phyloP scores from a whole-genome alignment of 2,797 vertebrate species.

The Trematomus bernacchii region DNA sequence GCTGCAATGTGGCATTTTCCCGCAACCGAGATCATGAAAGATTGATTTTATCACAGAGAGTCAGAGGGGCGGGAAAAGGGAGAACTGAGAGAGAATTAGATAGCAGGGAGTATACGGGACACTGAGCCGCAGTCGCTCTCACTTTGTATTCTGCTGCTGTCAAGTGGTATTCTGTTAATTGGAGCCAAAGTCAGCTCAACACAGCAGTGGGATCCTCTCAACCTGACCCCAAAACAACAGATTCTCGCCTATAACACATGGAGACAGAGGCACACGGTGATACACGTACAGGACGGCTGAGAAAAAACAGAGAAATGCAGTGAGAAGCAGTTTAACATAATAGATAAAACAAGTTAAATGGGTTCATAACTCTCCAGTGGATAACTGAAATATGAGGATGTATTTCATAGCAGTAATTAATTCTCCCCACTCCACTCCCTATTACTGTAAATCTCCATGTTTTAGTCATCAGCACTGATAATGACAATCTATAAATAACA shows the following conservation, averaged over 20 bases:
- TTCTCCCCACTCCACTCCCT: not conserved
- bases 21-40: slow-evolving; percentile 32
- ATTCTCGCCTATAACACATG: slow-evolving; percentile 11
- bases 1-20: slow-evolving; percentile 7
- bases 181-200: slow-evolving; percentile 61
- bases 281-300: not conserved
- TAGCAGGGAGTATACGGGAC: slow-evolving; percentile 18
- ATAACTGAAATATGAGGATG: not conserved
- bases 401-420: not conserved
- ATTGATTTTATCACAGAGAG: slow-evolving; percentile 34
- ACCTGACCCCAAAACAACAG: slow-evolving; percentile 64
- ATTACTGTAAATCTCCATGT: not conserved
- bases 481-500: slow-evolving; percentile 2
- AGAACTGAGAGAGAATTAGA: slow-evolving; percentile 38
- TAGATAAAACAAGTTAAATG: not conserved
- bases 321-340: slow-evolving; percentile 1
- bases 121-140: slow-evolving; percentile 50
- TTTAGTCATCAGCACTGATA: not conserved
- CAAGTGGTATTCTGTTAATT: slow-evolving; percentile 71
- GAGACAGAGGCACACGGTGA: not conserved
- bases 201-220: slow-evolving; percentile 55
- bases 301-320: slow-evolving; percentile 6
- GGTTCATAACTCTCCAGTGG: not conserved
- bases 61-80: slow-evolving; percentile 14
- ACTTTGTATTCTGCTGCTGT: slow-evolving; percentile 64